Conservation (phyloP, 1,140 invertebrate species). For the Drosophila punjabiensis region DNA sequence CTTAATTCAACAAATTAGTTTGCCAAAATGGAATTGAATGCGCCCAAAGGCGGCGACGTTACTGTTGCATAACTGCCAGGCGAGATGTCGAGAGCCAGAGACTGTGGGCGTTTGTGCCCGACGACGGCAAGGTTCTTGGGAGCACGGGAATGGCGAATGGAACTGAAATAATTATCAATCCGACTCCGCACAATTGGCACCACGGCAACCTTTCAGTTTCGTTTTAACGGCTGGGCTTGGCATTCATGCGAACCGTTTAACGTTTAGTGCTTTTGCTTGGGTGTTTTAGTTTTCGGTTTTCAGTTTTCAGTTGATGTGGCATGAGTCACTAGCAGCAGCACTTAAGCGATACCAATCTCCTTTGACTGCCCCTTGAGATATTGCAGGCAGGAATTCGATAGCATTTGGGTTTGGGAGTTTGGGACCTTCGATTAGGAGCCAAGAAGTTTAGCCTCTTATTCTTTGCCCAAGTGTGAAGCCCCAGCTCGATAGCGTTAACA, state of each 20-base stretch:
- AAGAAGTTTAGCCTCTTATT: neutral
- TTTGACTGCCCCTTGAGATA: slow-evolving; percentile 11
- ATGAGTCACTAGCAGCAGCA: slow-evolving; percentile 31
- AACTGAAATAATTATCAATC: slow-evolving; percentile 46
- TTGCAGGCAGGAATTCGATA: neutral
- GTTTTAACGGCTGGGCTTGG: slow-evolving; percentile 40
- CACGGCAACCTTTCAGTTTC: slow-evolving; percentile 40
- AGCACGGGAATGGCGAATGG: slow-evolving; percentile 19
- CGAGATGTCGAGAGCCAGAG: slow-evolving; percentile 2
- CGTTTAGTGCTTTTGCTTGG: slow-evolving; percentile 11
- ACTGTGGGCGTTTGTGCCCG: slow-evolving; percentile 27
- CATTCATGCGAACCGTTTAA: slow-evolving; percentile 20
- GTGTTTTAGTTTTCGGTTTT: slow-evolving; percentile 6
- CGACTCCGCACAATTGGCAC: slow-evolving; percentile 28
- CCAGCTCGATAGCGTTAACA: slow-evolving; percentile 6
- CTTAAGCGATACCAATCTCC: slow-evolving; percentile 11
- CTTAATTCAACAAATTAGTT: slow-evolving; percentile 43
- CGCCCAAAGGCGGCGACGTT: slow-evolving; percentile 18
- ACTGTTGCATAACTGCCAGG: slow-evolving; percentile 18
- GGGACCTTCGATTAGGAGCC: neutral
- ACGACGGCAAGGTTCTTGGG: slow-evolving; percentile 13
- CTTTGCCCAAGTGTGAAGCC: neutral
- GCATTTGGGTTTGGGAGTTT: neutral
- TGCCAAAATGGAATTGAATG: slow-evolving; percentile 35
- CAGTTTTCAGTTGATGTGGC: neutral